These are phyloP conservation scores for Cheilinus undulatus DNA, from an alignment of 2,113 vertebrate genomes.

Conservation along the genomic window DNA sequence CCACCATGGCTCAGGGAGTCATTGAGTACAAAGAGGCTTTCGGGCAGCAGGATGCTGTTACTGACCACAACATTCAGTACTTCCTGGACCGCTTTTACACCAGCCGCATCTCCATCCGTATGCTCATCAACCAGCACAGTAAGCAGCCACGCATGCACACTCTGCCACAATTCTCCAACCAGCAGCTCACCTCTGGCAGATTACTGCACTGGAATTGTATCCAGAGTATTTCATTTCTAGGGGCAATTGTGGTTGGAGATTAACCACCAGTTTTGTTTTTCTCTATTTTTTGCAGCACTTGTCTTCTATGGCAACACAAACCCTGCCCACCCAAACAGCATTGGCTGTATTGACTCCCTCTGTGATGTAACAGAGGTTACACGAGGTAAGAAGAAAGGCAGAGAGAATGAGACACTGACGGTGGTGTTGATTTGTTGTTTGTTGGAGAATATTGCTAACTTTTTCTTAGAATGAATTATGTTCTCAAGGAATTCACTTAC, in stretches of 20 bases:
- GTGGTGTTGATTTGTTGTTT: no score
- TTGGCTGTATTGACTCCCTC: constrained; percentile 89
- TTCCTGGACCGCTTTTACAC: constrained; percentile 94
- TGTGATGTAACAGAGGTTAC: constrained; percentile 87
- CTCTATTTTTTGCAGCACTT: constrained; percentile 75
- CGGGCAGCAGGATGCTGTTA: constrained; percentile 82
- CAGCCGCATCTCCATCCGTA: constrained; percentile 93
- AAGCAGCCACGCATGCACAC: constrained; percentile 51
- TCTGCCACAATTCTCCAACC: no score
- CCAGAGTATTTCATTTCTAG: not conserved
- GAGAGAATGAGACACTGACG: no score
- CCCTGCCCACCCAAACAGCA: constrained; percentile 88
- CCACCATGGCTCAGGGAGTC: constrained; percentile 91
- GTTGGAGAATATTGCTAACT: no score
- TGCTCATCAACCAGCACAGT: constrained; percentile 95
- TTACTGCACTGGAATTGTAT: not conserved
- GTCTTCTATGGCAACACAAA: constrained; percentile 89
- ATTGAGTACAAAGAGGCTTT: constrained; percentile 90
- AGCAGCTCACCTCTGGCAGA: not conserved
- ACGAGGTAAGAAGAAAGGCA: constrained; percentile 77
- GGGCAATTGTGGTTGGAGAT: not conserved
- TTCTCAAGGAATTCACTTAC: no score
- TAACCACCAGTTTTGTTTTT: not conserved
- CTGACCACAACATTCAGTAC: constrained; percentile 92
- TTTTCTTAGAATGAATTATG: no score